Evolutionary conservation across 1,140 invertebrate species (phyloP).

Genomic region (Ips nitidus): DNA sequence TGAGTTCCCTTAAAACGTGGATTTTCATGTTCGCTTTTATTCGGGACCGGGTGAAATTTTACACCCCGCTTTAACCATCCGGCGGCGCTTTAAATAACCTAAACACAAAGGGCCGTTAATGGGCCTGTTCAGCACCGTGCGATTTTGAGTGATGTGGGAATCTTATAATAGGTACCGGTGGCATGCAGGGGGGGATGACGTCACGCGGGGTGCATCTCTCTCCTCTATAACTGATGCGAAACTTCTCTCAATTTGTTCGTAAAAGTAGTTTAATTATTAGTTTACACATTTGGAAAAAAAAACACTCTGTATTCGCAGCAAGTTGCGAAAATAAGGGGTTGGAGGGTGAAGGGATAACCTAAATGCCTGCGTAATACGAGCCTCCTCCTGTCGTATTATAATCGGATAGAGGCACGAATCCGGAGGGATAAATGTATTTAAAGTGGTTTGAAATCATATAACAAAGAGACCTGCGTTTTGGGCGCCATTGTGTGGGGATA

Average conservation of each 20-base stretch:
- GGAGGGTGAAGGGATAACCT: no score
- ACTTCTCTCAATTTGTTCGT: no score
- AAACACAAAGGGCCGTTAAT: conserved; percentile 49
- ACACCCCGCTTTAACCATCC: conserved; percentile 44
- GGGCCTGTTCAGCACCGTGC: conserved; percentile 47
- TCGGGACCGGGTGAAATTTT: conserved; percentile 14
- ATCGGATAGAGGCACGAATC: conserved; percentile 8
- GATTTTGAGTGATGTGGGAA: conserved; percentile 51
- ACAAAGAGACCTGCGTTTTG: conserved; percentile 25
- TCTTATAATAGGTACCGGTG: conserved; percentile 49
- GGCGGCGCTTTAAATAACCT: conserved; percentile 49
- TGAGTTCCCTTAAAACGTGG: no score
- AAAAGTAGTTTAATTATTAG: no score
- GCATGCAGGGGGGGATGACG: conserved; percentile 14
- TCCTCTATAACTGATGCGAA: no score
- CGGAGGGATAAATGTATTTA: conserved; percentile 27
- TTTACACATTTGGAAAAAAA: no score
- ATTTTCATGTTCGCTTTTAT: no score
- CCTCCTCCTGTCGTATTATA: background rate
- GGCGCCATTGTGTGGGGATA: conserved; percentile 17
- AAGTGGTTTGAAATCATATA: conserved; percentile 32
- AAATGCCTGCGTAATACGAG: no score
- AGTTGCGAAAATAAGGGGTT: no score
- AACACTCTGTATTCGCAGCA: no score
- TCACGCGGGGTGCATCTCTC: background rate